Conservation (phyloP, 2,888 invertebrate species). For the Steinernema hermaphroditum region DNA sequence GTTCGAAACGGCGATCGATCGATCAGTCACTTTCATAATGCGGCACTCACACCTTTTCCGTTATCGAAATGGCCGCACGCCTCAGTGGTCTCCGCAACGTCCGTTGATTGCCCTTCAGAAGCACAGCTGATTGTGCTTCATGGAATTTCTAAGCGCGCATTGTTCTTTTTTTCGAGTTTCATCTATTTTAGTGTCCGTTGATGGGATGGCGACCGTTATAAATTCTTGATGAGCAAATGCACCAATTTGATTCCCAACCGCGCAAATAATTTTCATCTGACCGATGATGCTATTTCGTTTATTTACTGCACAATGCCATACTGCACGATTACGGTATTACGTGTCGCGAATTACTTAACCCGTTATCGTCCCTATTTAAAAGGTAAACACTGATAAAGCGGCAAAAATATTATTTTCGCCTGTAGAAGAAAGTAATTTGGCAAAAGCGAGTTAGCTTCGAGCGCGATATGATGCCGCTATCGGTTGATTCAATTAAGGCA, state of each 20-base stretch:
- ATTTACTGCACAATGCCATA: too few relatives aligned
- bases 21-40: constrained; percentile 13
- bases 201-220: background rate
- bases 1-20: background rate
- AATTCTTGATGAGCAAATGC: background rate
- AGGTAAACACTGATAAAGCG: too few relatives aligned
- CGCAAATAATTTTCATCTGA: too few relatives aligned
- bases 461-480: too few relatives aligned
- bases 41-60: constrained; percentile 27
- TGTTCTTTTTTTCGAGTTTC: background rate
- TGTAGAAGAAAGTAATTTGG: too few relatives aligned
- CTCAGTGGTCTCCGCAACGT: background rate
- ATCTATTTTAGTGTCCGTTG: background rate
- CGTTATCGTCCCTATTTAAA: too few relatives aligned
- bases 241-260: background rate
- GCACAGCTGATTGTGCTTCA: constrained; percentile 15
- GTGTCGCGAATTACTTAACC: too few relatives aligned
- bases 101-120: background rate
- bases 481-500: too few relatives aligned
- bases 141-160: background rate
- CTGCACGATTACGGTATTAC: too few relatives aligned
- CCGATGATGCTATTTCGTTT: too few relatives aligned
- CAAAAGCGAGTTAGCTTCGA: too few relatives aligned
- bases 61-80: constrained; percentile 20
- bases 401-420: too few relatives aligned